Evolutionary conservation across 64 coral and sea anemone genomes (phyloP).

Genomic region (Montipora capricornis): DNA sequence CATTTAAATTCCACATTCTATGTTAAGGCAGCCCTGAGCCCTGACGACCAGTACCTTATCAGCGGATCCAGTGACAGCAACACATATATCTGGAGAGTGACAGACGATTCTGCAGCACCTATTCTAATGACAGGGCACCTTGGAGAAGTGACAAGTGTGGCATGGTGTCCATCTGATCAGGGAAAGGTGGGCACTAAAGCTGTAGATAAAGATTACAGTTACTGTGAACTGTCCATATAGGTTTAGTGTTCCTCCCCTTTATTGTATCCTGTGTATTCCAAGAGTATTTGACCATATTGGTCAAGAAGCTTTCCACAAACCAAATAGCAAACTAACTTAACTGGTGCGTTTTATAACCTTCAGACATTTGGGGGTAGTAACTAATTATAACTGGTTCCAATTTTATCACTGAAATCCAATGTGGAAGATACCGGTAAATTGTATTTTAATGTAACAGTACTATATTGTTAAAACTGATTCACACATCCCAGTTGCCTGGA

Average conservation of each 20-base stretch:
- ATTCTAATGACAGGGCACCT: slow-evolving; percentile 79
- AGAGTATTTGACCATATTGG: too few species aligned
- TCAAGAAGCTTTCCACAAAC: too few species aligned
- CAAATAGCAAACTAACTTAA: too few species aligned
- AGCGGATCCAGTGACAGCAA: slow-evolving; percentile 93
- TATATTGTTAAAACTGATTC: too few species aligned
- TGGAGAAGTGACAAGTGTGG: slow-evolving; percentile 95
- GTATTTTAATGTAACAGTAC: too few species aligned
- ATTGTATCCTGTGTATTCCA: too few species aligned
- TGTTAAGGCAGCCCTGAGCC: slow-evolving; percentile 92
- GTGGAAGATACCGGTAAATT: too few species aligned
- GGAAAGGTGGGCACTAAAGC: slow-evolving; percentile 70
- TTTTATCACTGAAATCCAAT: too few species aligned
- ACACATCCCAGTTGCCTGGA: too few species aligned
- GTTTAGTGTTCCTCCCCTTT: background rate
- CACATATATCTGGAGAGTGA: slow-evolving; percentile 90
- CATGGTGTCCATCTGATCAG: slow-evolving; percentile 91
- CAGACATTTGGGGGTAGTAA: too few species aligned
- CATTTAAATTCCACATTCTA: slow-evolving; percentile 97
- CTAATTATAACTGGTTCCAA: too few species aligned
- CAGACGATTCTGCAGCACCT: slow-evolving; percentile 64
- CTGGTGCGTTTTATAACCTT: too few species aligned
- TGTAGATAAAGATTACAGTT: background rate
- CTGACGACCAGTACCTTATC: slow-evolving; percentile 84
- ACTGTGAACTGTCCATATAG: background rate